Evolutionary conservation across 2,113 vertebrate genomes (phyloP), one percentile per base, ranked within the genome.

Genomic region (Phainopepla nitens): DNA sequence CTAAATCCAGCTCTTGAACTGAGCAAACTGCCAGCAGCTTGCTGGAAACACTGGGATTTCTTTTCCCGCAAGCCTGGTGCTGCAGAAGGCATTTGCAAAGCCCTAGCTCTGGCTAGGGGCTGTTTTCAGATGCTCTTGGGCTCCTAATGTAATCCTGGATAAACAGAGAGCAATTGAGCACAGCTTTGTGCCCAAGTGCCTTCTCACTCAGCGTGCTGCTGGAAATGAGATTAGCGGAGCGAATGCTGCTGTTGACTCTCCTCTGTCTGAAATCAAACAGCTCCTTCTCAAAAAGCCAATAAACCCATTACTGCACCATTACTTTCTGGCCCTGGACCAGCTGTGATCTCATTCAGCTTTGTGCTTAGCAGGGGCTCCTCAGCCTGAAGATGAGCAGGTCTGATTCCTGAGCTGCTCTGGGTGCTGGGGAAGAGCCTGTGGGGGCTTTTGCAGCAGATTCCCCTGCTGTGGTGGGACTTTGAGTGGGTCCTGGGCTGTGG

Each of bases 231-330:
- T 94, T 91, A 95, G 90, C 36, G 2, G 45, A 90, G 60, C 0
- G 0, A 83, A 42, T 1, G 36, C 49, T 95, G 79, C 88, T 88
- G 90, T 94, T 96, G 93, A 73, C 72, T 95, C 71, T 68, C 22
- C 24, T 56, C 72, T 91, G 57, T 86, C 65, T 91, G 49, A 92
- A 93, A 91, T 90, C 90, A 93, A 94, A 78, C 93, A 90, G 71
- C 64, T 88, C 82, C 82, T 86, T 68, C 93, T 94, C 79, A 80
- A 95, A 95, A 86, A 93, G 79, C 94, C 88, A 81, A 93, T 96
- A 92, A 92, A 95, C 70, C 92, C 90, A 95, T 97, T 95, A 95
- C 61, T 2, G 19, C 66, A 72, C 88, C 92, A 94, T 93, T 95
- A 92, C 42, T 61, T 88, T 57, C 79, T 97, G 96, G 95, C 92